Base-by-base conservation (phyloP, 2,113 vertebrate species). In the Pleuronectes platessa region DNA sequence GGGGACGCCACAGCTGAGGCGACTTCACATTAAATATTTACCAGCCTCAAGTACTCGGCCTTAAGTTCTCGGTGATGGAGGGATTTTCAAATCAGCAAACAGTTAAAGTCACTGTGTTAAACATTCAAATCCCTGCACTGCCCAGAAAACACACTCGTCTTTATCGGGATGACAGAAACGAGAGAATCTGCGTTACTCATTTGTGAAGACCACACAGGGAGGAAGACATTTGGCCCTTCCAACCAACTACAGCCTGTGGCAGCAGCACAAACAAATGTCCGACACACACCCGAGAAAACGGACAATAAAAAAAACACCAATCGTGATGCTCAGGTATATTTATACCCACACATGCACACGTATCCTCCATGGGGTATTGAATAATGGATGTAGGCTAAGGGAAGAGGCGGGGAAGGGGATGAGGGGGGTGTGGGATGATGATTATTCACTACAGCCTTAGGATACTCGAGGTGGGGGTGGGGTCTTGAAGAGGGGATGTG, bases 361-460 rank as follows among this genome's bases (percentile, higher is more conserved):
- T 5, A n/a, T 10, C 35, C 76, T 74, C 79, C n/a, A 1, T 10
- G 5, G 62, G 68, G 59, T 80, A 20, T 71, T 92, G 78, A 90
- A 93, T 92, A 90, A 94, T 92, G 79, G 55, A 91, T 92, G 61
- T 65, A 70, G 31, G 31, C 31, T 31, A 31, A 31, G 55, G 53
- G 64, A 53, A 53, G 71, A 2, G 49, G 78, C 54, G 31, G 62
- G n/a, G 64, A 31, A 54, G 7, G 49, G 18, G 68, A 2, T 31
- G n/a, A 10, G 15, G 15, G 42, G 23, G 83, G 55, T 6, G 59
- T 27, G 53, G 66, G 23, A 6, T 17, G 53, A 35, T 63, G 37
- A 86, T 82, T 84, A 80, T 80, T 86, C 81, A 70, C 59, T 55
- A 54, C 54, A 53, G 65, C 77, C 74, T 69, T 45, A 8, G 63